Percentiles rank a stretch among this genome's conserved stretches.
Evolutionary conservation across 2,797 vertebrate species (phyloP).

Genomic region (Ambastaia sidthimunki): DNA sequence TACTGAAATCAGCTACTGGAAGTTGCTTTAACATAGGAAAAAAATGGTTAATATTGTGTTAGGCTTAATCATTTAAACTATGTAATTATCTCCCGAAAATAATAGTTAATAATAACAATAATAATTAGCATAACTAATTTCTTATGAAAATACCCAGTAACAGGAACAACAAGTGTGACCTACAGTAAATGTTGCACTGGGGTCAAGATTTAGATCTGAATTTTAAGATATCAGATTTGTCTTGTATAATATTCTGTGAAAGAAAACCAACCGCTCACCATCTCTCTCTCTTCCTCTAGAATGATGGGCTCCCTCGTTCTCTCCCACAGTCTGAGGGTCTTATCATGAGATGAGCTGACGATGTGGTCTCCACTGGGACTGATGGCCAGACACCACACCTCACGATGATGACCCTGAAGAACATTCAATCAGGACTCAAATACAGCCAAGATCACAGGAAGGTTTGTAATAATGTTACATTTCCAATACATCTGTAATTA

Average conservation of each 20-base stretch:
- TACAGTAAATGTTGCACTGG: background rate
- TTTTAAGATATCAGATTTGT: background rate
- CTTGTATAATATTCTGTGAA: background rate
- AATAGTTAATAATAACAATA: background rate
- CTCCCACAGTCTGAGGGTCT: slow-evolving; percentile 95
- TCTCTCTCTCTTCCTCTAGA: slow-evolving; percentile 93
- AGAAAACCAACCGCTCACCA: slow-evolving; percentile 77
- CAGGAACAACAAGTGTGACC: background rate
- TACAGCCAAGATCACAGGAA: background rate
- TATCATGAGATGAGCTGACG: slow-evolving; percentile 93
- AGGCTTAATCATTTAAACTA: too few species aligned
- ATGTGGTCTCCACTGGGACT: slow-evolving; percentile 94
- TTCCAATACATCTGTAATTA: slow-evolving; percentile 5
- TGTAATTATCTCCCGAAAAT: too few species aligned
- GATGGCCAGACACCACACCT: slow-evolving; percentile 92
- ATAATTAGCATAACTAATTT: too few species aligned
- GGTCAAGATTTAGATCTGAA: background rate
- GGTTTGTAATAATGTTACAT: slow-evolving; percentile 2
- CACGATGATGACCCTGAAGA: slow-evolving; percentile 90
- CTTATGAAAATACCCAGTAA: background rate
- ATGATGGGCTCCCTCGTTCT: slow-evolving; percentile 92
- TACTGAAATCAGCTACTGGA: too few species aligned
- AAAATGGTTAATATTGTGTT: too few species aligned
- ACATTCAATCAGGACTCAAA: slow-evolving; percentile 17
- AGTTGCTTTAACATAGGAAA: too few species aligned